Conservation (phyloP, 2,113 vertebrate genomes). For the Lophotis ruficrista region DNA sequence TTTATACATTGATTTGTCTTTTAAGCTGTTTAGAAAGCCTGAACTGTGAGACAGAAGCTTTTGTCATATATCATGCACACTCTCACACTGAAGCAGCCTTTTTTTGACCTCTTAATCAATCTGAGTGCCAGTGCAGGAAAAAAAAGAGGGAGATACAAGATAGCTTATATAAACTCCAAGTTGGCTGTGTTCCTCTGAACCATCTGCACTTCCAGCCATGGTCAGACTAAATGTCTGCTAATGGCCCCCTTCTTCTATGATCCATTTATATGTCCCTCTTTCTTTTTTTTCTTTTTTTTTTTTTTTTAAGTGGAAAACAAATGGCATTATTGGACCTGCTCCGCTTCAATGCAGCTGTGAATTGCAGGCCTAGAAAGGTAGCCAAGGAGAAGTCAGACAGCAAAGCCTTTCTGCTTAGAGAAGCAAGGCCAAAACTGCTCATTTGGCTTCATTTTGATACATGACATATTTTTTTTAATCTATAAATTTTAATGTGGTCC, state of each 20-base stretch:
- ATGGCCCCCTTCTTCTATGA: conserved; percentile 59
- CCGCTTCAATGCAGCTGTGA: conserved; percentile 69
- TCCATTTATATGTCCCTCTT: conserved; percentile 53
- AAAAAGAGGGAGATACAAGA: conserved; percentile 65
- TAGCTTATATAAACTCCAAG: conserved; percentile 69
- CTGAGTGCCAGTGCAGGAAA: conserved; percentile 48
- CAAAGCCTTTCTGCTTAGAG: conserved; percentile 53
- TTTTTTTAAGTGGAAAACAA: conserved; percentile 68
- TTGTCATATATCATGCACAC: conserved; percentile 63
- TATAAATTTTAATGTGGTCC: conserved; percentile 61
- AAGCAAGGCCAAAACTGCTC: conserved; percentile 69
- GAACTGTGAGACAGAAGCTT: conserved; percentile 66
- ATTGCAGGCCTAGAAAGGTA: conserved; percentile 62
- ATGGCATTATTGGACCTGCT: conserved; percentile 66
- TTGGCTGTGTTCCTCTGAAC: conserved; percentile 75
- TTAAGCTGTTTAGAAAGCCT: conserved; percentile 58
- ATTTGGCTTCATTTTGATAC: conserved; percentile 65
- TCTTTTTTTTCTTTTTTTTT: neutral
- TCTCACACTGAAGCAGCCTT: conserved; percentile 64
- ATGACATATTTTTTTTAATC: conserved; percentile 51
- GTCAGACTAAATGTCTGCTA: conserved; percentile 76
- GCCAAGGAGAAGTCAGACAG: conserved; percentile 67
- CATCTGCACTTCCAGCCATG: conserved; percentile 72
- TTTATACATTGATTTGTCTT: conserved; percentile 75
- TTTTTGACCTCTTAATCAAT: conserved; percentile 82